Evolutionary conservation across 2,888 invertebrate genomes (phyloP).

Genomic region (Tuberolachnus salignus): DNA sequence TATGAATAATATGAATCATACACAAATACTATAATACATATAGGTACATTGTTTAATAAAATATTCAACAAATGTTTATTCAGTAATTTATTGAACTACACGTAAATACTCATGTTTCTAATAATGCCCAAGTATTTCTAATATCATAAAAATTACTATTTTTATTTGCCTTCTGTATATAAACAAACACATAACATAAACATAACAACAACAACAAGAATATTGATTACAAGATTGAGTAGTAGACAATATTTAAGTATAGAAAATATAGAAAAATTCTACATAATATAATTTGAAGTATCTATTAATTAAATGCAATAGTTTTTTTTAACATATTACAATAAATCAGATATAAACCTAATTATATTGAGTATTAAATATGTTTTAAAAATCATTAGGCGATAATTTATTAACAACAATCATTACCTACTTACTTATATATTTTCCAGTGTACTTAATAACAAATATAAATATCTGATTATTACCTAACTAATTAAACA

Average conservation of each 20-base stretch:
- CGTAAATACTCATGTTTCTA: background rate
- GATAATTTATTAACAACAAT: slow-evolving; percentile 16
- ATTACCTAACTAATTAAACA: slow-evolving; percentile 11
- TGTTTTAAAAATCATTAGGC: slow-evolving; percentile 13
- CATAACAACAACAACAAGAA: background rate
- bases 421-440: background rate
- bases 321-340: background rate
- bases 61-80: slow-evolving; percentile 23
- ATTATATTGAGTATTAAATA: slow-evolving; percentile 13
- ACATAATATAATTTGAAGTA: background rate
- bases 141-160: slow-evolving; percentile 5
- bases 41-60: slow-evolving; percentile 9
- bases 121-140: background rate
- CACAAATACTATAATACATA: background rate
- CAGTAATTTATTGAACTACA: slow-evolving; percentile 2
- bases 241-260: background rate
- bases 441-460: background rate
- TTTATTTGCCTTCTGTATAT: background rate
- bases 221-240: slow-evolving; percentile 2
- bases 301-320: background rate
- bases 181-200: background rate
- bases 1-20: background rate
- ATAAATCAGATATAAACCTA: background rate
- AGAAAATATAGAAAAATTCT: background rate
- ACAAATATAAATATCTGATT: slow-evolving; percentile 1